phyloP scores from a whole-genome alignment of 2,797 vertebrate genomes.

The Calcarius lapponicus region DNA sequence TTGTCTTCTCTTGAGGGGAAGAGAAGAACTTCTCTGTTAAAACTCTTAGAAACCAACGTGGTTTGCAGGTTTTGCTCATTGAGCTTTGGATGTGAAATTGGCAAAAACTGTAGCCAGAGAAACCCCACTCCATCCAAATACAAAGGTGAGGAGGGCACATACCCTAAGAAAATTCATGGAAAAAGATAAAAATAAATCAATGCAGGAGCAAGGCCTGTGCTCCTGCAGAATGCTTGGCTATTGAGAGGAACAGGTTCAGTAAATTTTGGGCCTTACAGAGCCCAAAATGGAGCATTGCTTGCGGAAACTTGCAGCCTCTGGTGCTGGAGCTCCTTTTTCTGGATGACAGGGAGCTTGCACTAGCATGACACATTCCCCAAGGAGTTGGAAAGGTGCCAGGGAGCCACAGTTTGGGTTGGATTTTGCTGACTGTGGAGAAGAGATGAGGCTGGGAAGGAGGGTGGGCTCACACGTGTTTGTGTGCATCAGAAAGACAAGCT shows the following conservation, averaged over 20 bases:
- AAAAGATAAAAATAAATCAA: not conserved
- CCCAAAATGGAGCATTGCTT: not conserved
- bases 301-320: constrained; percentile 26
- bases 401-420: not conserved
- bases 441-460: not conserved
- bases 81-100: not conserved
- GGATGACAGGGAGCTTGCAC: not conserved
- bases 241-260: not conserved
- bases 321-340: not conserved
- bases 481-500: not conserved
- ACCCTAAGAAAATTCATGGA: not conserved
- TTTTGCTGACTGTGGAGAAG: constrained; percentile 7
- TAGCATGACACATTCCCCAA: not conserved
- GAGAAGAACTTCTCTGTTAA: not conserved
- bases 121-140: not conserved
- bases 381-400: not conserved
- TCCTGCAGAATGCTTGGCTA: not conserved
- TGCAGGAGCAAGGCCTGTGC: not conserved
- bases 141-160: not conserved
- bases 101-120: not conserved
- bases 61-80: not conserved
- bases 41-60: not conserved
- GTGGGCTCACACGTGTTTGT: not conserved
- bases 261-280: not conserved
- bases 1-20: not conserved